Base-by-base conservation (phyloP, 1,140 invertebrate genomes). In the Brachionus sp. region DNA sequence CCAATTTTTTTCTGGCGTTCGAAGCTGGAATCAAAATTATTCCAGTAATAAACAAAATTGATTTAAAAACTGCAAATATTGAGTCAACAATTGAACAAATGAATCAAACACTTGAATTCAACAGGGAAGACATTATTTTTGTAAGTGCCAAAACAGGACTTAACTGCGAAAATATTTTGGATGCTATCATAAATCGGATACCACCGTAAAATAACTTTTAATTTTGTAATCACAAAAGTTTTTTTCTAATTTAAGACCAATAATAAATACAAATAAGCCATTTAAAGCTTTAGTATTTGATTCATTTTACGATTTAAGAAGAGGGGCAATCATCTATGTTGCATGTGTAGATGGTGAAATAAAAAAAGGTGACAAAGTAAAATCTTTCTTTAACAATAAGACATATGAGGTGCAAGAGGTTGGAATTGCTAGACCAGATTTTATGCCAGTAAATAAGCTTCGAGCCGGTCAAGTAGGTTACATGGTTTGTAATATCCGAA, bases 21-120 rank as follows among this genome's bases (percentile, higher is more conserved):
- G 92, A 92, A 50, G 91, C 92, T 80, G 92, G 96, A 85, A 87
- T 98, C 23, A 88, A 90, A 2, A 93, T 98, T 84, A 93, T 99
- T 86, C 96, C 97, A 6, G 95, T 96, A 1, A 90, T 99, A 3
- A 99, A 98, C 88, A 98, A 99, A 91, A 95, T 98, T 82, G 97
- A 99, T 89, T 91, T 98, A 62, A 95, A 95, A 86, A 92, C 93
- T 88, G 95, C 96, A 0, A 90, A 96, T 88, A 94, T 95, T 7
- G 93, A 94, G 0, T 90, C 89, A 85, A 94, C 95, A 0, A 91
- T 91, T 70, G 88, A 91, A 39, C 95, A 99, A 87, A 87, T 99
- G 84, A 89, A 93, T 75, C 91, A 90, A n/a, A 87, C 98, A 10
- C 97, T 98, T 90, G 93, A 93, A 73, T 93, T 98, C 84, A 90